Evolutionary conservation across 2,113 vertebrate genomes (phyloP), one percentile per base, ranked within the genome.

Genomic region (Lepus europaeus): DNA sequence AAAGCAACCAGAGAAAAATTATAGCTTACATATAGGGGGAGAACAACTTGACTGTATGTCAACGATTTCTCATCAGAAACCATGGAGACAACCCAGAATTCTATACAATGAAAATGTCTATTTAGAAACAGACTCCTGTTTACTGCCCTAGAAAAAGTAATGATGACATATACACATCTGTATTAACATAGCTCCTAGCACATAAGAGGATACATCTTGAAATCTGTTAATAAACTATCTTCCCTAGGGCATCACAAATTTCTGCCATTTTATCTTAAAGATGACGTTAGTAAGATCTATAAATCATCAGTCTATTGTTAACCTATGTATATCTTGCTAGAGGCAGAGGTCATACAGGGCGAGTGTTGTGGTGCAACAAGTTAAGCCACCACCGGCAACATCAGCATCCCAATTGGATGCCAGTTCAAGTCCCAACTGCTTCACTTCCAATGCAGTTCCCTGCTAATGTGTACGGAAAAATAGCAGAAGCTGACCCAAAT

Each of bases 211-310:
- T 2, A 29, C n/a, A 87, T 77, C 61, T 85, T 31, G 20, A 81
- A 76, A 94, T 69, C 19, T 72, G 39, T 77, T 64, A 17, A 27
- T 69, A 6, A 83, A 53, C n/a, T 59, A 70, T n/a, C 56, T 76
- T 63, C 87, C 49, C 20, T 63, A 68, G 16, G 2, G 3, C 16
- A 82, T 76, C 33, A 70, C 14, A 56, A 63, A 20, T 31, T 78
- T 83, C 79, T 72, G 27, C n/a, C 17, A 79, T 63, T 77, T 82
- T 73, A 61, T 84, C n/a, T n/a, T 88, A 59, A 66, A 93, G 87
- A 81, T 79, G 8, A 80, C 61, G 83, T 83, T 17, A 61, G 29
- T 77, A 78, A 77, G 19, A 45, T 72, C 7, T 72, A 25, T 72
- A 61, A 9, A 16, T 92, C 73, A 69, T 80, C 19, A 76, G 49